Evolutionary conservation across 2,113 vertebrate genomes (phyloP), one percentile per base, ranked within the genome.

Genomic region (Symphodus melops): DNA sequence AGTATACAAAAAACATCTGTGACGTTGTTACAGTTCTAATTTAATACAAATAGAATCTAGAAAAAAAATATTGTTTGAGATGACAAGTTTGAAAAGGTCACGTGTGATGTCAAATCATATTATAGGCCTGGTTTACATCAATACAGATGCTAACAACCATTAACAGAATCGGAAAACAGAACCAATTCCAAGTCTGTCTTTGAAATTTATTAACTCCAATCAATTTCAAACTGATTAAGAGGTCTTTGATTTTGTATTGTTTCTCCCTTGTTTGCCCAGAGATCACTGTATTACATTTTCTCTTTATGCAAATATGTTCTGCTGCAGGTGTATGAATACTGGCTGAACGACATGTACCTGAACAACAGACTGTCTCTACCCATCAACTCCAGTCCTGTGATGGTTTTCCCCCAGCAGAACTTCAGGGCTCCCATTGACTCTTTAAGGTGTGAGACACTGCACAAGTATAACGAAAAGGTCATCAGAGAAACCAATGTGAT

Each of bases 301-400:
- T 41, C 11, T 41, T 10, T 10, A 41, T 41, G 39, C 6, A 3
- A 41, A 10, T 41, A 41, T 33, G 4, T 33, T 33, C 28, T 6
- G 5, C 23, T 68, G 44, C 66, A 99, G 97, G 95, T 98, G 67
- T 95, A 96, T 63, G 92, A 96, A 52, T 99, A 97, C 88, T 99
- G 98, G 98, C 89, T 99, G 57, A 96, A 97, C 25, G 97, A 99
- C 90, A 98, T 99, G 97, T 99, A 99, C 88, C 94, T 99, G 78
- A 96, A 93, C 86, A 99, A 97, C 91, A 95, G 95, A 56, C 84
- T 96, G 77, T 91, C 97, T 72, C 94, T 99, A 65, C 96, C 97
- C 1, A 94, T 98, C 77, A 96, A 99, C 91, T 99, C 97, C 86
- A 99, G 96, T 81, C 97, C 98, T 0, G 96, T 92, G 9, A 94